Conservation (phyloP, 2,888 invertebrate genomes). For the Eristalinus aeneus region DNA sequence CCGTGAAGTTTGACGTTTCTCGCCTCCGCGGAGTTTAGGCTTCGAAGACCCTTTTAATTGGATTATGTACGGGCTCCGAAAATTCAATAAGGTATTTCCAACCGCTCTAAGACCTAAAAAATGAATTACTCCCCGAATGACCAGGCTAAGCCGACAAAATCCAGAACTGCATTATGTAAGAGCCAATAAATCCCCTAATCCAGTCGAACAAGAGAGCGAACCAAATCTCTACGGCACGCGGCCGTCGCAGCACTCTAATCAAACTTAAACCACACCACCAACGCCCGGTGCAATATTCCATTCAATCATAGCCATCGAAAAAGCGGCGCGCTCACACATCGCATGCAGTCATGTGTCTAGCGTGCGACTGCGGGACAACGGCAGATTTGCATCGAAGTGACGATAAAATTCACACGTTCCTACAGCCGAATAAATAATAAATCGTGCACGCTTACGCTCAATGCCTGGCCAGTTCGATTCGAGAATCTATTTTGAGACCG, state of each 20-base stretch:
- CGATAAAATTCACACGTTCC: conserved; percentile 46
- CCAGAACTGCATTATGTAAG: conserved; percentile 40
- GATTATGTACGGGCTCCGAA: too few species aligned
- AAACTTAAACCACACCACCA: conserved; percentile 5
- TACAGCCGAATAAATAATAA: conserved; percentile 15
- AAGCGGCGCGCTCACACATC: not conserved
- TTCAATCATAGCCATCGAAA: not conserved
- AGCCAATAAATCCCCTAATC: conserved; percentile 30
- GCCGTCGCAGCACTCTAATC: conserved; percentile 4
- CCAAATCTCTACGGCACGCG: not conserved
- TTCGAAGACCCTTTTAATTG: too few species aligned
- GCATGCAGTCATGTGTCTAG: not conserved
- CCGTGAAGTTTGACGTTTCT: too few species aligned
- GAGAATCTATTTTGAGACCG: conserved; percentile 19
- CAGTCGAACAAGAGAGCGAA: conserved; percentile 10
- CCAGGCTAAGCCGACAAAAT: conserved; percentile 5
- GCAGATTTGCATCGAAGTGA: conserved; percentile 35
- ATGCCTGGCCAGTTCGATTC: not conserved
- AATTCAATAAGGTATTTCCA: too few species aligned
- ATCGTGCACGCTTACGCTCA: conserved; percentile 1
- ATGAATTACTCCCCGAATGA: too few species aligned
- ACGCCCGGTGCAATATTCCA: not conserved
- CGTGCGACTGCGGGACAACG: not conserved
- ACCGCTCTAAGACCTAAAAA: too few species aligned
- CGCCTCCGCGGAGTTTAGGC: too few species aligned